Base-by-base conservation (phyloP, 2,113 vertebrate genomes). In the Peromyscus leucopus region DNA sequence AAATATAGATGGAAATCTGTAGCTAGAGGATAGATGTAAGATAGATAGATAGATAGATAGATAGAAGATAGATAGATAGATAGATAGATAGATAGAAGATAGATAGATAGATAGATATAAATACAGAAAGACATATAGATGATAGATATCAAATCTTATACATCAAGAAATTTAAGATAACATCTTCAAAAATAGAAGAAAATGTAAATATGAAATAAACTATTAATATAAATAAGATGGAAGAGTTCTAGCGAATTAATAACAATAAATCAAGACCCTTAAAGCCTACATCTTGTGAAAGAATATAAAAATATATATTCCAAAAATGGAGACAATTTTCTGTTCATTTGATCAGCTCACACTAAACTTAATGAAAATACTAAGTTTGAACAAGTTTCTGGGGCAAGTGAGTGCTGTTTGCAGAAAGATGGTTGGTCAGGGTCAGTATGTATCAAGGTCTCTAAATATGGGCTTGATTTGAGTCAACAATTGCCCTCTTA, bases 291-390 rank as follows among this genome's bases (percentile, higher is more conserved):
- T 7, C 4, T 74, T 69, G 57, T 93, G 71, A 89, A 90, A 74
- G 39, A 90, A 89, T 96, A 63, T 84, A 42, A 90, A 94, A 96
- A 95, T 33, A 0, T 42, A 1, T 63, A 88, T 75, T 95, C 31
- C 36, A 92, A 74, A 78, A 67, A 83, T 46, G 55, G 11, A 91
- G 79, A 57, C 17, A 71, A 78, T 61, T 51, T 88, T 96, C n/a
- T 84, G 28, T 93, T 88, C 71, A 48, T 63, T 89, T 89, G n/a
- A 39, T 33, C 61, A 36, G 5, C 8, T 33, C 72, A 59, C 24
- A 61, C 59, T 83, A 92, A 96, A 57, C 33, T 76, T 89, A 72
- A 88, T 89, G 59, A 90, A 96, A 88, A 84, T 69, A 8, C 11
- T 92, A 90, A 92, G 42, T 75, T 69, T 93, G 51, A 93, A 46